Conservation (phyloP, 2,888 invertebrate genomes). For the Pegoplata infirma region DNA sequence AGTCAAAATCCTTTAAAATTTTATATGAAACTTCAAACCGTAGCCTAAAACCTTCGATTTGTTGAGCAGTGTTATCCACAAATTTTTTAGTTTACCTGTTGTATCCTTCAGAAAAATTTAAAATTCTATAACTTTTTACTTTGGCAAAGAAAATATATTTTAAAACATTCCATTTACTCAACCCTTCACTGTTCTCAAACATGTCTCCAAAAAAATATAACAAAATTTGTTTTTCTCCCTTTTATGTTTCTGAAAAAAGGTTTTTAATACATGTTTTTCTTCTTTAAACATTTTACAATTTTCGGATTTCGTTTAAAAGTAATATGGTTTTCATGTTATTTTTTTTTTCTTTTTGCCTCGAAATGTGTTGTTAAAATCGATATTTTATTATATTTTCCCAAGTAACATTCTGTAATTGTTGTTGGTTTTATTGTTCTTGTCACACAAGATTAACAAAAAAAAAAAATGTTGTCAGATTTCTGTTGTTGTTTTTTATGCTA, state of each 20-base stretch:
- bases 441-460: slow-evolving; percentile 45
- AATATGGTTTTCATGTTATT: not conserved
- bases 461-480: slow-evolving; percentile 24
- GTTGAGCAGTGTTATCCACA: too few relatives aligned
- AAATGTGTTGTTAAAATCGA: slow-evolving; percentile 29
- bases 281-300: not conserved
- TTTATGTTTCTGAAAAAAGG: not conserved
- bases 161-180: too few relatives aligned
- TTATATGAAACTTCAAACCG: too few relatives aligned
- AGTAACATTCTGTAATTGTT: not conserved
- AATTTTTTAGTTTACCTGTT: too few relatives aligned
- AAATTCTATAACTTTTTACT: too few relatives aligned
- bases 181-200: too few relatives aligned
- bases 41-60: too few relatives aligned
- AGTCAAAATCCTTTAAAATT: too few relatives aligned
- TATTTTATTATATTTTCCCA: not conserved
- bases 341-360: not conserved
- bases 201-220: too few relatives aligned
- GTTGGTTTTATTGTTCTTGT: not conserved
- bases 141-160: too few relatives aligned
- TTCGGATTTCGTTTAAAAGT: not conserved
- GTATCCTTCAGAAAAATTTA: too few relatives aligned
- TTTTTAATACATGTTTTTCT: not conserved
- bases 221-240: not conserved
- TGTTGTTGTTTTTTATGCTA: not conserved